phyloP scores from a whole-genome alignment of 2,797 vertebrate genomes.

The Carduelis carduelis region DNA sequence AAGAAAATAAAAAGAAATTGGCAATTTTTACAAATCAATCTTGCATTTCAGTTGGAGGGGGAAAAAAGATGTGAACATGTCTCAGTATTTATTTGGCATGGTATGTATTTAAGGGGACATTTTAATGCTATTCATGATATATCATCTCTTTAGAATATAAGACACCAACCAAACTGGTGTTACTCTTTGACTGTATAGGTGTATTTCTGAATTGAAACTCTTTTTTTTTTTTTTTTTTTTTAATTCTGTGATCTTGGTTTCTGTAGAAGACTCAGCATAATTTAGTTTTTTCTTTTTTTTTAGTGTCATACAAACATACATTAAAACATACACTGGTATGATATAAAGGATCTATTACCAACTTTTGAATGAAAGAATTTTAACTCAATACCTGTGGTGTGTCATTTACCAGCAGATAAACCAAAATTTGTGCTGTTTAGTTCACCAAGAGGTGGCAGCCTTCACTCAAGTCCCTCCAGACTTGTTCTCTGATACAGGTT shows the following conservation, averaged over 20 bases:
- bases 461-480: not conserved
- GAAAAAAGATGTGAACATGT: not conserved
- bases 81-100: not conserved
- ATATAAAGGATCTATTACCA: not conserved
- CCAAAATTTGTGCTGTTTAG: not conserved
- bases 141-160: not conserved
- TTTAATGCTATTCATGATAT: not conserved
- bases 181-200: not conserved
- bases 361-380: not conserved
- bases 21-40: not conserved
- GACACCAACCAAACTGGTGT: not conserved
- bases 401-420: not conserved
- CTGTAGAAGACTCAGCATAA: not conserved
- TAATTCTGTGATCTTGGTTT: not conserved
- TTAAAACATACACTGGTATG: not conserved
- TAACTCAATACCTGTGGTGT: not conserved
- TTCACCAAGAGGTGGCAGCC: constrained; percentile 30
- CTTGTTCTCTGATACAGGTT: not conserved
- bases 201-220: not conserved
- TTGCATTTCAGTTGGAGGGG: not conserved
- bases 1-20: not conserved
- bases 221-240: not conserved
- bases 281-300: not conserved
- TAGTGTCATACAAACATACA: rapidly evolving
- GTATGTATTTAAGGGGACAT: not conserved